Base-by-base conservation (phyloP, 2,888 invertebrate genomes). In the Apomyelois bistriatella region DNA sequence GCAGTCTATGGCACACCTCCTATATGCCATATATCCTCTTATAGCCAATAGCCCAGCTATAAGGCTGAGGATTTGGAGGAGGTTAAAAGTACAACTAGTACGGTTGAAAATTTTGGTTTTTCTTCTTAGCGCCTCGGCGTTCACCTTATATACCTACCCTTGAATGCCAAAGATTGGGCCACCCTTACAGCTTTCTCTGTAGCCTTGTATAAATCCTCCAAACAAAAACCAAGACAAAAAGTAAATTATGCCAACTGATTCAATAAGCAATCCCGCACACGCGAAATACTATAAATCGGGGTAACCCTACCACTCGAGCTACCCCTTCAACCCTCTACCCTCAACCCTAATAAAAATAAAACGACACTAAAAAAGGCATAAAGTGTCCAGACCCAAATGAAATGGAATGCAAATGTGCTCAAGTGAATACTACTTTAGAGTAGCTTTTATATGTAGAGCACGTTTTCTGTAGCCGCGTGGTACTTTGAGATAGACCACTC, bases 341-440 rank as follows among this genome's bases (percentile, higher is more conserved):
- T 28, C 7, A 28, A 60, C 58, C 68, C 62, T 71, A 73, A 80
- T 77, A 82, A 81, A 82, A 82, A 78, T 82, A 83, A 81, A 84
- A 82, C 64, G 66, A 72, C 72, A 74, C 65, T 76, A 84, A 85
- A 85, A 80, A 76, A 66, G 73, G 72, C 70, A 80, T 77, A 79
- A 82, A 82, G 65, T 79, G 79, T 78, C 81, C 58, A 58, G 58
- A 60, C 65, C 65, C 73, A 79, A 83, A 85, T 85, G 82, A 85
- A 84, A 86, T 85, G 85, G 84, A 82, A 86, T 86, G 86, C 84
- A 85, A 86, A 86, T 86, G 82, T 72, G 60, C 13, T 30, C 12
- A 8, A 30, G 43, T 13, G 46, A 15, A 32, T 30, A 22, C 12
- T 22, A n/a, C 22, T 8, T 3, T 32, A 12, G 32, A 30, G 15